These are phyloP conservation scores for Gymnocheta viridis DNA, from an alignment of 2,888 invertebrate genomes.

Conservation along the genomic window DNA sequence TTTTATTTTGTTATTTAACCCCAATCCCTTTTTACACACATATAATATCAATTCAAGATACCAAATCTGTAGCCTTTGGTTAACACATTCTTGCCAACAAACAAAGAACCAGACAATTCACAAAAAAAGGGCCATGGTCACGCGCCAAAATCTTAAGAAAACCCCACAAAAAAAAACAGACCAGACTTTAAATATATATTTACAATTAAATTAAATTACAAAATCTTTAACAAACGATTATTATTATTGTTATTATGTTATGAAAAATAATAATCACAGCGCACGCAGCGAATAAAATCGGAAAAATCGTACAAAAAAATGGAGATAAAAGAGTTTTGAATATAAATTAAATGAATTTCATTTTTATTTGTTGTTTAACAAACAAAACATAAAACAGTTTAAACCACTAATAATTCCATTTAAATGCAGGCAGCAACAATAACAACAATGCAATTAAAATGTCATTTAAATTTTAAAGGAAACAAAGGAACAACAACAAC, in stretches of 20 bases:
- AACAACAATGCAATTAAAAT: conserved; percentile 56
- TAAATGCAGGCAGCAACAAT: too few relatives aligned
- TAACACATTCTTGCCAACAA: neutral
- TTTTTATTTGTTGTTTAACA: neutral
- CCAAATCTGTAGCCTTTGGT: neutral
- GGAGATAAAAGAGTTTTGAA: neutral
- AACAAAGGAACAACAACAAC: neutral
- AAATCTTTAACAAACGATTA: conserved; percentile 21
- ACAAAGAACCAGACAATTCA: neutral
- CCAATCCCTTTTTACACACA: neutral
- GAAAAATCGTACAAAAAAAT: neutral
- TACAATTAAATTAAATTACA: conserved; percentile 47
- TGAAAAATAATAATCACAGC: neutral
- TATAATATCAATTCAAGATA: neutral
- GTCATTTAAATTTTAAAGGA: conserved; percentile 45
- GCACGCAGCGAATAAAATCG: neutral
- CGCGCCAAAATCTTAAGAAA: conserved; percentile 39
- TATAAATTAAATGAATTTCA: neutral
- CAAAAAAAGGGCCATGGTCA: conserved; percentile 46
- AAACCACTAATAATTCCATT: conserved; percentile 21
- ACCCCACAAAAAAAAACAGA: neutral
- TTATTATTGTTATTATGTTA: neutral
- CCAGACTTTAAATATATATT: neutral
- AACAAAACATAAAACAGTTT: neutral
- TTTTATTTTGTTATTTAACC: conserved; percentile 1